Evolutionary conservation across 2,888 invertebrate genomes (phyloP).

Genomic region (Diaphora mendica): DNA sequence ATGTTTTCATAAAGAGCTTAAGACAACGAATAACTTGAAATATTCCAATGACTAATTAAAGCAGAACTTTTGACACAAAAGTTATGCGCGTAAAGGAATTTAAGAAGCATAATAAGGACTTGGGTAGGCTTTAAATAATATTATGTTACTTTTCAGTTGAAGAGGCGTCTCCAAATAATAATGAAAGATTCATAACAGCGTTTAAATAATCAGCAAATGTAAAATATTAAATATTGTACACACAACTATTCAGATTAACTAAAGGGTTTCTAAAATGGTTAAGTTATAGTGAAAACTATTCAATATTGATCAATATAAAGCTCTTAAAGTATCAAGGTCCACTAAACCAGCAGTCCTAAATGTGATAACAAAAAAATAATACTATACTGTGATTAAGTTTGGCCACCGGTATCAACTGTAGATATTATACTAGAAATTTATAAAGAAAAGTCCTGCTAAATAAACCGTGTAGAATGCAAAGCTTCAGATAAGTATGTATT

Average conservation of each 20-base stretch:
- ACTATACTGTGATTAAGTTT: background rate
- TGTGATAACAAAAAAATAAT: no score
- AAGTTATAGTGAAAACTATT: no score
- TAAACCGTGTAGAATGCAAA: no score
- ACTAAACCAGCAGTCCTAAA: no score
- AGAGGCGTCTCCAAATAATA: background rate
- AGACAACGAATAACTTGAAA: background rate
- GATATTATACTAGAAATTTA: no score
- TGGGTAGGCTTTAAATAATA: conserved; percentile 13
- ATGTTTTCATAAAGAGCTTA: background rate
- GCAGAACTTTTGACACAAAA: conserved; percentile 1
- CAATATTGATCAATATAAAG: no score
- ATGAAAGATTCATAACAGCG: background rate
- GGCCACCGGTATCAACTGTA: background rate
- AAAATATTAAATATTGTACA: background rate
- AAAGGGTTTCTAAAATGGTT: no score
- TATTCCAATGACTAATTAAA: background rate
- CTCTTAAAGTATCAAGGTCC: no score
- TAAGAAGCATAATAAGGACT: conserved; percentile 8
- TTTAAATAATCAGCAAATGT: background rate
- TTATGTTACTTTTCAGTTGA: conserved; percentile 5
- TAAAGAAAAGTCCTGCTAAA: no score
- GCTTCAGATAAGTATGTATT: no score
- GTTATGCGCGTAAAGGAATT: conserved; percentile 4
- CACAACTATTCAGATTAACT: no score